These are phyloP conservation scores for Bombus affinis DNA, from an alignment of 1,140 invertebrate genomes.

Conservation along the genomic window DNA sequence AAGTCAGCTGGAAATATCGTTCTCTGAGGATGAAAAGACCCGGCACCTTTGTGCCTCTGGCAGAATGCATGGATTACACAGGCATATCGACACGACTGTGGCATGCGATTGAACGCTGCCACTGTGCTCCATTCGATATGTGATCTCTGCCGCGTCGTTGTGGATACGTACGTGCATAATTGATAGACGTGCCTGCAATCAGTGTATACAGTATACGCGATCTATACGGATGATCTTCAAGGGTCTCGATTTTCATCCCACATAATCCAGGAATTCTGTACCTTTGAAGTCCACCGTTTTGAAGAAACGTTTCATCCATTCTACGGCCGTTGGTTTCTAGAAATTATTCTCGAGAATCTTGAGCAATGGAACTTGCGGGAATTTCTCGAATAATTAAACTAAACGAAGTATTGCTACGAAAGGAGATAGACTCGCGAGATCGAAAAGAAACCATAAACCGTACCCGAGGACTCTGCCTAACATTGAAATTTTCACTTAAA, in stretches of 20 bases:
- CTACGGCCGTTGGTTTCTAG: no score
- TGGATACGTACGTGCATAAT: constrained; percentile 38
- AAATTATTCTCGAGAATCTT: no score
- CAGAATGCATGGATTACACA: constrained; percentile 46
- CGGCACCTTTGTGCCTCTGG: constrained; percentile 35
- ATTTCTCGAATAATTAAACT: no score
- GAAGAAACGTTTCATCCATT: not conserved
- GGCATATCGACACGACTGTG: constrained; percentile 39
- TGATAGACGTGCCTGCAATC: constrained; percentile 23
- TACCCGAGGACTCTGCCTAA: no score
- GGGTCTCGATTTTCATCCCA: constrained; percentile 24
- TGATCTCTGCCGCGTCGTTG: constrained; percentile 39
- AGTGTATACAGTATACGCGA: not conserved
- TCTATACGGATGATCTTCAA: constrained; percentile 25
- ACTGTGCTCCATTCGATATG: constrained; percentile 49
- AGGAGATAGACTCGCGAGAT: no score
- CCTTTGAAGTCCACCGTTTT: not conserved
- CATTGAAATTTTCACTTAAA: no score
- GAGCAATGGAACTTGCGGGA: no score
- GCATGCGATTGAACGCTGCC: constrained; percentile 57
- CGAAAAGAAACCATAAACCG: no score
- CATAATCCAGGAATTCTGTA: no score
- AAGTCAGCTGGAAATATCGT: not conserved
- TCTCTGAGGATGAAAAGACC: not conserved
- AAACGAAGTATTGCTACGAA: no score